Evolutionary conservation across 2,797 vertebrate genomes (phyloP), one percentile per base, ranked within the genome.

Genomic region (Cryptoblepharus egeriae): DNA sequence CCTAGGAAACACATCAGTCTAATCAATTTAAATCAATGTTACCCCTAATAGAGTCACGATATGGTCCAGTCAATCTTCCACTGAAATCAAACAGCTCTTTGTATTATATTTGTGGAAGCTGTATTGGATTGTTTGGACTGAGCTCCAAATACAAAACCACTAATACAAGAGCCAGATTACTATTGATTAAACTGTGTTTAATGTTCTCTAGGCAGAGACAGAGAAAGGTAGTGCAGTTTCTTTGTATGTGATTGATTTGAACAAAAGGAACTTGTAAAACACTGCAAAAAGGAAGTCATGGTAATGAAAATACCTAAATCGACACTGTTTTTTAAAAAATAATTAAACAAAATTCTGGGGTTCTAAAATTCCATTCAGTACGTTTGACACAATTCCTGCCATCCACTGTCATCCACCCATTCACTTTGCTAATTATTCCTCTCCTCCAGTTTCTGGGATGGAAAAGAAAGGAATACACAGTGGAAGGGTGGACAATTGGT

Each of bases 21-120:
- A 57, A 35, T 15, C 28, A 5, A 26, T 70, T 70, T 72, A 72
- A 30, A 18, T 42, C 49, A 68, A 35, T 37, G 35, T 68, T 39
- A 72, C 9, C 8, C 30, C 32, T 5, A 37, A 35, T 18, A 18
- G 32, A 67, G 30, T n/a, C 30, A 65, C 32, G 15, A 35, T 6
- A 15, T 83, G 60, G 87, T 79, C 70, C 65, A 71, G 74, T 24
- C 64, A 35, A 74, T 18, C 86, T 58, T n/a, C 13, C 77, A 83
- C 13, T 68, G 61, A 81, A 67, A 58, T 30, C 63, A 74, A 49
- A 45, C 28, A n/a, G 18, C 71, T 57, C 11, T 74, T 74, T 74
- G 30, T 30, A 74, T 16, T 74, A 30, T 9, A 22, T 18, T 52
- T 39, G 16, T 52, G 11, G 28, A 52, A 75, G 49, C 35, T 57